phyloP scores from a whole-genome alignment of 1,140 invertebrate genomes.

The Pogonognathellus flavescens region DNA sequence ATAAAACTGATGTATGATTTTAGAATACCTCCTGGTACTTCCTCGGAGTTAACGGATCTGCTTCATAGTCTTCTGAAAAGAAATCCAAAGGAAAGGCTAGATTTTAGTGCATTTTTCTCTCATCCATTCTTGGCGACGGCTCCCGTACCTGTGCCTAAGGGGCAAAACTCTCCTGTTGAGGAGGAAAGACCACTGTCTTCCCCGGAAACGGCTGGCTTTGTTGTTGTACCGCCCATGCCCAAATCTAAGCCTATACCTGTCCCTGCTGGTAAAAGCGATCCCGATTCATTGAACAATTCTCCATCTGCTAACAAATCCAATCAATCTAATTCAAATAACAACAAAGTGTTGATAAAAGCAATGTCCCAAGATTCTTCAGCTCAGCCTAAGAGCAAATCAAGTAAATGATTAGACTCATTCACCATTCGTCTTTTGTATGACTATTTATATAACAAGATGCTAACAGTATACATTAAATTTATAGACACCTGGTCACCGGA shows the following conservation, averaged over 20 bases:
- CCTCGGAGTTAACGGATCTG: constrained; percentile 88
- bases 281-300: constrained; percentile 63
- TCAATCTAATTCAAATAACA: constrained; percentile 50
- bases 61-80: constrained; percentile 88
- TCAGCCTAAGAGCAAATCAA: constrained; percentile 59
- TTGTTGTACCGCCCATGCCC: constrained; percentile 79
- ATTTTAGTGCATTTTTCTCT: constrained; percentile 94
- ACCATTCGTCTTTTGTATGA: no score
- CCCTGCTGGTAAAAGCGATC: constrained; percentile 64
- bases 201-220: constrained; percentile 74
- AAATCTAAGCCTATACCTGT: constrained; percentile 67
- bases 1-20: constrained; percentile 67
- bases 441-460: no score
- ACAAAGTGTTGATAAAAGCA: constrained; percentile 25
- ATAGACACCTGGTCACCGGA: constrained; percentile 73
- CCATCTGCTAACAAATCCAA: constrained; percentile 54
- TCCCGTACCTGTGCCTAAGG: constrained; percentile 65
- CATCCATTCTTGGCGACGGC: constrained; percentile 84
- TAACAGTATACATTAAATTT: neutral
- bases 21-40: constrained; percentile 95
- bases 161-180: constrained; percentile 43
- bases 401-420: constrained; percentile 11
- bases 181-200: constrained; percentile 65
- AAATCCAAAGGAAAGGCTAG: constrained; percentile 94
- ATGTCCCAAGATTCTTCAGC: constrained; percentile 18